Base-by-base conservation (phyloP, 1,140 invertebrate genomes). In the Brachystomella parvula region DNA sequence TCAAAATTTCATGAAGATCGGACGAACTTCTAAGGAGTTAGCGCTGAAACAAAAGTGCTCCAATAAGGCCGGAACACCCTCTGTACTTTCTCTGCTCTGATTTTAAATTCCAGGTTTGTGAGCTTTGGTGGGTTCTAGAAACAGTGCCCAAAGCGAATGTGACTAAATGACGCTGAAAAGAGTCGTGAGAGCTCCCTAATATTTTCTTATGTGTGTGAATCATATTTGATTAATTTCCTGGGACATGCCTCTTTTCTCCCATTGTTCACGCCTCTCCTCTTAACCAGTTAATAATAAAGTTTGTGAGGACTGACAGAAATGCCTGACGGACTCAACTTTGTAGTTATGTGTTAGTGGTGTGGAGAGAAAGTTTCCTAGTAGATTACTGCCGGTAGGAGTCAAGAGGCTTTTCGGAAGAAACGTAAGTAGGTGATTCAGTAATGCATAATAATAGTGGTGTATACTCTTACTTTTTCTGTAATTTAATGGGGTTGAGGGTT, bases 181-280 rank as follows among this genome's bases (percentile, higher is more conserved):
- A n/a, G n/a, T n/a, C n/a, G n/a, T n/a, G n/a, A n/a, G n/a, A n/a
- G n/a, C n/a, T n/a, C n/a, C n/a, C n/a, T n/a, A n/a, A n/a, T n/a
- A n/a, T n/a, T n/a, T n/a, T n/a, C n/a, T n/a, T n/a, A n/a, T n/a
- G 56, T 28, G 53, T 28, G 56, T 2, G 32, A 57, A 65, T 65
- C 57, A 59, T 56, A 65, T 65, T 59, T 39, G 6, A 65, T 65
- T 65, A 65, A 65, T 65, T 65, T 66, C 65, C 65, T 66, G 65
- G 61, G 35, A 19, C 6, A 39, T 9, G 35, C 35, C 35, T 39
- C 35, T 19, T 39, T 39, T 39, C 35, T 9, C 35, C 35, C 35
- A n/a, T n/a, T n/a, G 6, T 39, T 39, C 35, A 39, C 35, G 35
- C 35, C 35, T 39, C 19, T 6, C 6, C 35, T 9, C 35, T 19